Conservation (phyloP, 2,797 vertebrate species). For the Oreochromis grahami region DNA sequence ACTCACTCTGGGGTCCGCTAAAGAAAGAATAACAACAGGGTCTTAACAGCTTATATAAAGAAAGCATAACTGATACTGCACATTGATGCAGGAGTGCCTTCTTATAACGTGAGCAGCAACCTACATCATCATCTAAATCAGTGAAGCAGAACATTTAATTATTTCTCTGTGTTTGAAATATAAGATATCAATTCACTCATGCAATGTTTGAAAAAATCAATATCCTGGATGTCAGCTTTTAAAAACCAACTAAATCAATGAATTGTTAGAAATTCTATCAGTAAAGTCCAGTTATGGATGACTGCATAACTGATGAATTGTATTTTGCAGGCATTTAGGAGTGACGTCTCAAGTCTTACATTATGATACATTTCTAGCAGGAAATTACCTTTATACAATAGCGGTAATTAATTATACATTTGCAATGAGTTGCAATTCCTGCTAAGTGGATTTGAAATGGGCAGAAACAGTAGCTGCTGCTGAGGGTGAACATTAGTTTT, state of each 20-base stretch:
- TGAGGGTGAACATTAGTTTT: background rate
- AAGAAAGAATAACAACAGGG: background rate
- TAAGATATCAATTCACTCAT: background rate
- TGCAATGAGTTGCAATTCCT: background rate
- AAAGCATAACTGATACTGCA: background rate
- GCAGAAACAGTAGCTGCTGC: background rate
- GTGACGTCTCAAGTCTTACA: background rate
- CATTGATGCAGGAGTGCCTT: background rate
- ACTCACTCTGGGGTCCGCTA: conserved; percentile 91
- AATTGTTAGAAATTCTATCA: background rate
- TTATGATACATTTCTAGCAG: background rate
- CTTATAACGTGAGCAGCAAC: background rate
- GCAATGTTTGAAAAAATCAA: background rate
- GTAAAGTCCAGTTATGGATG: background rate
- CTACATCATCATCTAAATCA: background rate
- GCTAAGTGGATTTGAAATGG: background rate
- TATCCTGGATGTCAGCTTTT: background rate
- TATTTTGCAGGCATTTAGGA: background rate
- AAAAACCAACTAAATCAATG: background rate
- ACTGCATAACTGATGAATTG: background rate
- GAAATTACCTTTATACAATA: background rate
- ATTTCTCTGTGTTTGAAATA: background rate
- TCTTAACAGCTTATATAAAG: background rate
- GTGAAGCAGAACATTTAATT: background rate
- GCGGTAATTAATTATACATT: background rate